Evolutionary conservation across 1,140 invertebrate species (phyloP).

Genomic region (Ostrea denselamellosa): DNA sequence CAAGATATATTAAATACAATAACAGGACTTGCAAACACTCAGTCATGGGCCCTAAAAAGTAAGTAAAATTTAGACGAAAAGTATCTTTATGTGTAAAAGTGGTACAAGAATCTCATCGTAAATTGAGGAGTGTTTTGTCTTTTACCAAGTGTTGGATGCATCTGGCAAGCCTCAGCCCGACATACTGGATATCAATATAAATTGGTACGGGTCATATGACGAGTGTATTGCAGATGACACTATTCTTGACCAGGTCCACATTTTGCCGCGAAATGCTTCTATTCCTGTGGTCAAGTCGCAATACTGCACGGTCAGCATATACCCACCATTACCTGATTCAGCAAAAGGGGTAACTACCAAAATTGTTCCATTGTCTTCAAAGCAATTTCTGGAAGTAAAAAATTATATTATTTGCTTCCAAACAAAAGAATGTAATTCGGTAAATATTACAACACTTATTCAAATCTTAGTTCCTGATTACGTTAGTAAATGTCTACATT

Average conservation of each 20-base stretch:
- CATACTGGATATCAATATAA: not conserved
- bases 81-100: too few species aligned
- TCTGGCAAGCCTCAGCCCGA: slow-evolving; percentile 15
- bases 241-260: not conserved
- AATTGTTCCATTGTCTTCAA: not conserved
- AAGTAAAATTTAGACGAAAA: too few species aligned
- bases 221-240: not conserved
- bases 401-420: too few species aligned
- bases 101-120: too few species aligned
- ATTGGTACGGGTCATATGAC: slow-evolving; percentile 26
- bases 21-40: not conserved
- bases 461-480: too few species aligned
- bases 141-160: slow-evolving; percentile 1
- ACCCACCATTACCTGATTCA: not conserved
- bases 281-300: not conserved
- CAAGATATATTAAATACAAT: not conserved
- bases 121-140: too few species aligned
- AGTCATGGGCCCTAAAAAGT: slow-evolving; percentile 10
- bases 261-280: not conserved
- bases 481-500: too few species aligned
- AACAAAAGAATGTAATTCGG: too few species aligned
- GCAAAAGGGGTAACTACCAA: not conserved
- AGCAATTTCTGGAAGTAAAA: not conserved
- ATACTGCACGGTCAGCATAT: slow-evolving; percentile 6
- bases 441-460: too few species aligned